These are phyloP conservation scores for Hirundo rustica DNA, from an alignment of 2,797 vertebrate species.

Conservation along the genomic window DNA sequence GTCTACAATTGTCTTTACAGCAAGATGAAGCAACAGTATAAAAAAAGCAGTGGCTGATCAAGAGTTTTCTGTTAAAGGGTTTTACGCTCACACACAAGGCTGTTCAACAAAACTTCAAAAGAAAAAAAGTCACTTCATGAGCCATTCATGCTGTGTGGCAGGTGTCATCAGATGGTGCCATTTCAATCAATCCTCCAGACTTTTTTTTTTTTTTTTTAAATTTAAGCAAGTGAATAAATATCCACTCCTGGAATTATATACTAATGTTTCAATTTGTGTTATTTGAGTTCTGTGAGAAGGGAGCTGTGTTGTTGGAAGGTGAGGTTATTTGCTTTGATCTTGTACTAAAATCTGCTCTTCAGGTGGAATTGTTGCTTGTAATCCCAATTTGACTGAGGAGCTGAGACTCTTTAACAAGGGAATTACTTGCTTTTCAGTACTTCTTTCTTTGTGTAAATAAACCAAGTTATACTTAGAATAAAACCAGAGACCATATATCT, in stretches of 20 bases:
- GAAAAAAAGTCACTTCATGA: background rate
- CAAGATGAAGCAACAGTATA: background rate
- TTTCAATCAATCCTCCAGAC: background rate
- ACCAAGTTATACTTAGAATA: background rate
- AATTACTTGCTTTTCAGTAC: background rate
- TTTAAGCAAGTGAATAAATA: background rate
- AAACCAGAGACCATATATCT: background rate
- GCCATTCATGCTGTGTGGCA: background rate
- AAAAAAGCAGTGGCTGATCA: background rate
- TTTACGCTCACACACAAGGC: background rate
- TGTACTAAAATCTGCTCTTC: background rate
- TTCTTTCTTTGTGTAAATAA: background rate
- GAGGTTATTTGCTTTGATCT: background rate
- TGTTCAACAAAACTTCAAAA: background rate
- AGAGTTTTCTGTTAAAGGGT: background rate
- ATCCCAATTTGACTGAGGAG: background rate
- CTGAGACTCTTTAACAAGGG: background rate
- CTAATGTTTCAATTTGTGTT: background rate
- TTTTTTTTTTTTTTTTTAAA: background rate
- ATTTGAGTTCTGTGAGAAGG: background rate
- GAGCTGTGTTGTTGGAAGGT: background rate
- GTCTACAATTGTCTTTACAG: constrained; percentile 26
- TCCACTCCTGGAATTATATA: background rate
- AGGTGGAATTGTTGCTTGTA: background rate
- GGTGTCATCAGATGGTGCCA: constrained; percentile 37